Percentiles rank a stretch among this genome's conserved stretches.
These are phyloP conservation scores for Pseudorhombus dupliciocellatus DNA, from an alignment of 2,113 vertebrate species.

Conservation along the genomic window DNA sequence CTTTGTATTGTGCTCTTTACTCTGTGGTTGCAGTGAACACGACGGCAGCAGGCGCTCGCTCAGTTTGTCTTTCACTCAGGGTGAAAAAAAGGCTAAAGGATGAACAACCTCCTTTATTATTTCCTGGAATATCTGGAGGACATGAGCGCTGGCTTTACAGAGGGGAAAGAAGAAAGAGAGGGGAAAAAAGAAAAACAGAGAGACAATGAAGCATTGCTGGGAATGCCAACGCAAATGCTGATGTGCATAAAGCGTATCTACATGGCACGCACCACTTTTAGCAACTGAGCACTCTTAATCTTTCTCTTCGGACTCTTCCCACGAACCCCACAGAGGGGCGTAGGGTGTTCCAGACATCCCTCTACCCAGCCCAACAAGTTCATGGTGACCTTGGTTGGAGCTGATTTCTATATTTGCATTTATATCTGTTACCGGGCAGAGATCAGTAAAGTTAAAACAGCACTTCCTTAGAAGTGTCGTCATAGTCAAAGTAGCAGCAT, in stretches of 20 bases:
- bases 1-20: conserved; percentile 27
- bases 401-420: too few species aligned
- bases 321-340: not conserved
- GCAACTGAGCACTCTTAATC: conserved; percentile 28
- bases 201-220: conserved; percentile 28
- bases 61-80: conserved; percentile 39
- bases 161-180: too few species aligned
- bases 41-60: conserved; percentile 24
- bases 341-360: too few species aligned
- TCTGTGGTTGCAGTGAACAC: conserved; percentile 27
- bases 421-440: too few species aligned
- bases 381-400: too few species aligned
- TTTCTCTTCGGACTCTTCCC: conserved; percentile 27
- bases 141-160: conserved; percentile 42
- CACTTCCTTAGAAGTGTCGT: not conserved
- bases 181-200: conserved; percentile 22
- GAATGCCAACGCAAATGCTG: conserved; percentile 31
- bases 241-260: conserved; percentile 28
- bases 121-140: conserved; percentile 55
- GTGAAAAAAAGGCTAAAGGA: conserved; percentile 19
- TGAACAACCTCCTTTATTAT: conserved; percentile 40
- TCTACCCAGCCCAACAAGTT: too few species aligned
- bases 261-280: conserved; percentile 16
- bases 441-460: too few species aligned
- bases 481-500: not conserved